Evolutionary conservation across 2,113 vertebrate species (phyloP).

Genomic region (Eubucco bourcierii): DNA sequence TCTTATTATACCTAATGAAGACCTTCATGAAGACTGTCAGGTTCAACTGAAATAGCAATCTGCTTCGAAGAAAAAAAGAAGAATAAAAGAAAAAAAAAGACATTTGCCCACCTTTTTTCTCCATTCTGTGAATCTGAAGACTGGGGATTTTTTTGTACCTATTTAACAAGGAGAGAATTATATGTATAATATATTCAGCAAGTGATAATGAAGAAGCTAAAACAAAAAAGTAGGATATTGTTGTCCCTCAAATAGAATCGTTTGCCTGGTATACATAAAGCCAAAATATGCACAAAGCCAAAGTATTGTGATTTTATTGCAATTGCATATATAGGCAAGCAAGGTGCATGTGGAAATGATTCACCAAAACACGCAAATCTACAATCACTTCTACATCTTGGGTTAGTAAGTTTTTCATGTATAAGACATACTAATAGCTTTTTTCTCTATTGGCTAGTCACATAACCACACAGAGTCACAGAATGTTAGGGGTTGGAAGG

Average conservation of each 20-base stretch:
- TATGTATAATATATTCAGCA: background rate
- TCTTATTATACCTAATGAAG: slow-evolving; percentile 12
- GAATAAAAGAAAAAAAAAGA: background rate
- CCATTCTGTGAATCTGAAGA: background rate
- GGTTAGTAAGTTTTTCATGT: no score
- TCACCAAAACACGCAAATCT: no score
- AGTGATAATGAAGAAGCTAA: background rate
- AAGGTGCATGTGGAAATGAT: no score
- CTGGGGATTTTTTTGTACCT: background rate
- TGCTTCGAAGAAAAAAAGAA: background rate
- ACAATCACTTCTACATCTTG: no score
- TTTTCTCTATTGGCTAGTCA: no score
- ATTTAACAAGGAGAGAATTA: background rate
- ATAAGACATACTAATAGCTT: no score
- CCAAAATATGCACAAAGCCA: no score
- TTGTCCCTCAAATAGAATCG: background rate
- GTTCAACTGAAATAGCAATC: background rate
- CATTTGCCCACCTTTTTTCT: background rate
- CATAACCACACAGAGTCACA: no score
- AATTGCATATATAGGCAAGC: no score
- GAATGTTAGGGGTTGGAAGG: no score
- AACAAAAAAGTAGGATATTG: background rate
- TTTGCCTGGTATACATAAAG: no score
- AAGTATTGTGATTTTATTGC: no score
- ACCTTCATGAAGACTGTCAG: background rate